These are phyloP conservation scores for Schrankia costaestrigalis DNA, from an alignment of 2,888 invertebrate genomes.

Conservation along the genomic window DNA sequence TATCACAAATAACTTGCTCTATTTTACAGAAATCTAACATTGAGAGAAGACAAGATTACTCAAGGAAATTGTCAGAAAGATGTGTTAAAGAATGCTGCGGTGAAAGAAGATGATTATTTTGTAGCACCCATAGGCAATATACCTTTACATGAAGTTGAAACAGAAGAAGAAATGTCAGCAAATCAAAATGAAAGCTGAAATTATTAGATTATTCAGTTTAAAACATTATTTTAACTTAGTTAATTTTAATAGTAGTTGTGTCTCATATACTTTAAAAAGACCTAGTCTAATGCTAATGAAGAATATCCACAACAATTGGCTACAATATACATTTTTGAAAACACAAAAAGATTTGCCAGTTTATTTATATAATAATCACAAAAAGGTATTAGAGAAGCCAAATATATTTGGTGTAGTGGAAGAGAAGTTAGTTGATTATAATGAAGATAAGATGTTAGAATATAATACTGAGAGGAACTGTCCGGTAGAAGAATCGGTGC, in stretches of 20 bases:
- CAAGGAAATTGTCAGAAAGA: constrained; percentile 85
- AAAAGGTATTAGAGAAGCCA: constrained; percentile 13
- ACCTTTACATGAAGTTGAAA: constrained; percentile 80
- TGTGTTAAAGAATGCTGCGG: constrained; percentile 86
- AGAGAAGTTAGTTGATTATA: constrained; percentile 22
- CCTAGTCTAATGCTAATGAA: constrained; percentile 55
- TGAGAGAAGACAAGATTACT: constrained; percentile 85
- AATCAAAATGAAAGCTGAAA: constrained; percentile 65
- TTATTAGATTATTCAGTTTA: constrained; percentile 47
- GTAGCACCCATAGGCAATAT: constrained; percentile 94
- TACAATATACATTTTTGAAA: constrained; percentile 51
- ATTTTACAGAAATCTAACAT: constrained; percentile 80
- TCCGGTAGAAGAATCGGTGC: constrained; percentile 31
- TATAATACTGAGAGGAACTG: constrained; percentile 29
- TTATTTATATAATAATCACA: constrained; percentile 35
- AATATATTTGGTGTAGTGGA: constrained; percentile 46
- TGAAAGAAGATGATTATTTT: constrained; percentile 94
- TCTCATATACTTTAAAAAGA: constrained; percentile 41
- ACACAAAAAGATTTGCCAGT: constrained; percentile 53
- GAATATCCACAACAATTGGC: constrained; percentile 62
- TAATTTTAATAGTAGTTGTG: constrained; percentile 25
- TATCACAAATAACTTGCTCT: constrained; percentile 5
- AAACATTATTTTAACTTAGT: constrained; percentile 52
- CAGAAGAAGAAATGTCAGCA: constrained; percentile 32
- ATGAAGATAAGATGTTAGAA: constrained; percentile 30